These are phyloP conservation scores for Cyanistes caeruleus DNA, from an alignment of 2,113 vertebrate species.

Conservation along the genomic window DNA sequence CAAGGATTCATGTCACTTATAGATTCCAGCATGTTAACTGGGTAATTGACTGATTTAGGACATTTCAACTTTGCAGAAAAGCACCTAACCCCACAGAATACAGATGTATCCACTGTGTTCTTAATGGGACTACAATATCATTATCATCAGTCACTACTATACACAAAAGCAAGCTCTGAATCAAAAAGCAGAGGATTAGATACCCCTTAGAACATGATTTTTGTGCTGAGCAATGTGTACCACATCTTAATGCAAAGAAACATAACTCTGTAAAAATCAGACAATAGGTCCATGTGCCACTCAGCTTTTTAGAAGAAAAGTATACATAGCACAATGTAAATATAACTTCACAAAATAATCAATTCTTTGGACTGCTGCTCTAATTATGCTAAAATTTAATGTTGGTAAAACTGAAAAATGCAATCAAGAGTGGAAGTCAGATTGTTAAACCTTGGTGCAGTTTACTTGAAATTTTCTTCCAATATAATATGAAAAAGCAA, in stretches of 20 bases:
- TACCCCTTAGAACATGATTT: neutral
- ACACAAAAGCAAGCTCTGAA: neutral
- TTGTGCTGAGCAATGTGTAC: neutral
- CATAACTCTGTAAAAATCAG: neutral
- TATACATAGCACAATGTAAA: neutral
- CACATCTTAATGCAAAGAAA: neutral
- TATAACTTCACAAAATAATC: neutral
- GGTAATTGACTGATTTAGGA: neutral
- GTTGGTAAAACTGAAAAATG: neutral
- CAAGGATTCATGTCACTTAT: conserved; percentile 41
- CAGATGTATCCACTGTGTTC: conserved; percentile 17
- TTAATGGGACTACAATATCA: neutral
- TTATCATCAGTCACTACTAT: neutral
- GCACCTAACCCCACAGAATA: conserved; percentile 24
- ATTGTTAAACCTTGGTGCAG: neutral
- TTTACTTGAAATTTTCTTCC: neutral
- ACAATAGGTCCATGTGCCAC: neutral
- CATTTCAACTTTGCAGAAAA: conserved; percentile 36
- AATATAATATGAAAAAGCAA: neutral
- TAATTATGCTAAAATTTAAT: neutral
- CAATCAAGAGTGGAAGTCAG: neutral
- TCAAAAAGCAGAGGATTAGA: neutral
- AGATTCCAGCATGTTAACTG: neutral
- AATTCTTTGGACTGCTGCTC: neutral
- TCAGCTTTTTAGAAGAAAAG: neutral